Conservation (phyloP, 1,140 invertebrate genomes). For the Hypothenemus hampei region DNA sequence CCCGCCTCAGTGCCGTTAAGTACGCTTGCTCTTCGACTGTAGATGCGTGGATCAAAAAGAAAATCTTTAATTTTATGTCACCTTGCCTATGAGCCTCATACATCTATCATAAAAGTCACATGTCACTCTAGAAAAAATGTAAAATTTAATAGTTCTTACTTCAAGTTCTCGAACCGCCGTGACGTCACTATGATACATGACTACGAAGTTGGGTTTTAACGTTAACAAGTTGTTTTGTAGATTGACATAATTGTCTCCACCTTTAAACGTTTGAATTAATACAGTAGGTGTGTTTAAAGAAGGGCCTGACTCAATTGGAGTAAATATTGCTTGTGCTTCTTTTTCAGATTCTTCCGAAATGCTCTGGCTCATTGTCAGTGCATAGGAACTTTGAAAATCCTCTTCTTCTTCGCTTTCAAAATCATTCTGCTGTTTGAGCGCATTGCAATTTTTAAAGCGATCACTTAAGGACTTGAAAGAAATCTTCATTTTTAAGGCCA, state of each 20-base stretch:
- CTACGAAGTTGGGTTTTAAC: slow-evolving; percentile 73
- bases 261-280: slow-evolving; percentile 72
- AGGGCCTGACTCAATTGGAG: background rate
- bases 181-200: slow-evolving; percentile 89
- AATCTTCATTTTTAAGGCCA: slow-evolving; percentile 53
- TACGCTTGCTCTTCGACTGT: slow-evolving; percentile 96
- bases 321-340: slow-evolving; percentile 45
- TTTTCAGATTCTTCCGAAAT: slow-evolving; percentile 26
- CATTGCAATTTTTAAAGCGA: slow-evolving; percentile 43
- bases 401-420: slow-evolving; percentile 44
- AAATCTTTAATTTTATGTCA: slow-evolving; percentile 64
- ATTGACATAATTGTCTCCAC: slow-evolving; percentile 61
- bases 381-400: slow-evolving; percentile 59
- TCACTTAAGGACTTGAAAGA: slow-evolving; percentile 51
- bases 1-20: slow-evolving; percentile 79
- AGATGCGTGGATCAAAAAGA: slow-evolving; percentile 81
- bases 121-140: background rate
- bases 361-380: slow-evolving; percentile 63
- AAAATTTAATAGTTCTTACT: slow-evolving; percentile 44
- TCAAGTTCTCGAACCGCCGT: slow-evolving; percentile 84
- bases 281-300: slow-evolving; percentile 54
- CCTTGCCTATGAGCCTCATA: slow-evolving; percentile 68
- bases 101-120: slow-evolving; percentile 30
- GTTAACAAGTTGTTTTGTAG: slow-evolving; percentile 61
- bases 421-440: slow-evolving; percentile 27